Evolutionary conservation across 2,797 vertebrate species (phyloP), one percentile per base, ranked within the genome.

Genomic region (Crenuchus spilurus): DNA sequence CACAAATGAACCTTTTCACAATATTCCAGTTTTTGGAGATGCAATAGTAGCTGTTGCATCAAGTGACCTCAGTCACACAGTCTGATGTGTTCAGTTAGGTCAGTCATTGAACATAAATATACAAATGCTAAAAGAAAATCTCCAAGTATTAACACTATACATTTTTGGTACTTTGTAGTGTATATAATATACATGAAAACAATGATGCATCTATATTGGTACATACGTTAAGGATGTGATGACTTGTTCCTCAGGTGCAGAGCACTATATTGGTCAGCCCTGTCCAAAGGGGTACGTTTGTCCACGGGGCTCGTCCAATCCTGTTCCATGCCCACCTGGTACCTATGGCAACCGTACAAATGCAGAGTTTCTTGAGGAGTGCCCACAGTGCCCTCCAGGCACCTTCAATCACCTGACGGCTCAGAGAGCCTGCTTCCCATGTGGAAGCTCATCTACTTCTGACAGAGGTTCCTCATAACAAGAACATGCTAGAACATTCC

Each of bases 391-490:
- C 82, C 95, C 96, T 2, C 74, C 82, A 6, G 93, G 86, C 52
- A 95, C 95, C 80, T 99, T 96, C 86, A 96, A 92, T 58, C 91
- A 95, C 77, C 84, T 94, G 41, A 83, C 87, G 4, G 95, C 87
- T 28, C 96, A 96, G 84, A 86, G 84, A 33, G 93, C 94, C 22
- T 99, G 97, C 69, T 95, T 95, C 58, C 92, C 94, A 44, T 99
- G 96, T 0, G 95, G 96, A 48, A 97, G 95, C 82, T 95, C 94
- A 0, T 95, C 96, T 31, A 92, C 84, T 33, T 97, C 95, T 22
- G 57, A 72, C 62, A 75, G 87, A 20, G 96, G 97, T 98, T 22
- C 39, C 49, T 28, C 2, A 62, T 54, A 35, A 54, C 28, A 28
- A 1, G 18, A 49, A 14, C 37, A 55, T 26, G 33, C 24, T 33